Conservation (phyloP, 2,797 vertebrate species). For the Rhynchonycteris naso region DNA sequence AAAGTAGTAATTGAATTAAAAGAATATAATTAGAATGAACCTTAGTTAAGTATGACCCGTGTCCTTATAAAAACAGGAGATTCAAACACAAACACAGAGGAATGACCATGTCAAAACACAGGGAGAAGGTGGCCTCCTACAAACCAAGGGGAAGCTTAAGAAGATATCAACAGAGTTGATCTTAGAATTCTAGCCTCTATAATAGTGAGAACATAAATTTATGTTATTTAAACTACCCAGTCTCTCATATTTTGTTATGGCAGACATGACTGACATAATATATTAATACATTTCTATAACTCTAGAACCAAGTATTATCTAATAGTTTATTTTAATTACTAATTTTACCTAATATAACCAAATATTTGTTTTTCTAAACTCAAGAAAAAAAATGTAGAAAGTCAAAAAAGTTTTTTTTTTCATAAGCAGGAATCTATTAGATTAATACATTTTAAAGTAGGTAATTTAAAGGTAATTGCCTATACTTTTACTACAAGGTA, state of each 20-base stretch:
- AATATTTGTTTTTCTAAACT: conserved; percentile 4
- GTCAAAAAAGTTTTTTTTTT: neutral
- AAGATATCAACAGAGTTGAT: neutral
- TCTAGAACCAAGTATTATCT: neutral
- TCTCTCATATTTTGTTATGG: neutral
- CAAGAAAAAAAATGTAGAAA: neutral
- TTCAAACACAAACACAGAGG: neutral
- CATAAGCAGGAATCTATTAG: neutral
- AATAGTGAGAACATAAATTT: conserved; percentile 15
- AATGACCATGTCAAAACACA: neutral
- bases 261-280: neutral
- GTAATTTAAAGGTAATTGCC: neutral
- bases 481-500: neutral
- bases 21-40: neutral
- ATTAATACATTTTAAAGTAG: neutral
- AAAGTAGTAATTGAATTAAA: neutral
- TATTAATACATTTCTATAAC: neutral
- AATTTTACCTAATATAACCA: neutral
- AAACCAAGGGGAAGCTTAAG: neutral
- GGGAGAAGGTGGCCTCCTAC: neutral
- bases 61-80: neutral
- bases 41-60: neutral
- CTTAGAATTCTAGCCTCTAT: neutral
- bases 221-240: neutral
- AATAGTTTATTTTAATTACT: neutral